Evolutionary conservation across 2,888 invertebrate species (phyloP).

Genomic region (Lampropteryx suffumata): DNA sequence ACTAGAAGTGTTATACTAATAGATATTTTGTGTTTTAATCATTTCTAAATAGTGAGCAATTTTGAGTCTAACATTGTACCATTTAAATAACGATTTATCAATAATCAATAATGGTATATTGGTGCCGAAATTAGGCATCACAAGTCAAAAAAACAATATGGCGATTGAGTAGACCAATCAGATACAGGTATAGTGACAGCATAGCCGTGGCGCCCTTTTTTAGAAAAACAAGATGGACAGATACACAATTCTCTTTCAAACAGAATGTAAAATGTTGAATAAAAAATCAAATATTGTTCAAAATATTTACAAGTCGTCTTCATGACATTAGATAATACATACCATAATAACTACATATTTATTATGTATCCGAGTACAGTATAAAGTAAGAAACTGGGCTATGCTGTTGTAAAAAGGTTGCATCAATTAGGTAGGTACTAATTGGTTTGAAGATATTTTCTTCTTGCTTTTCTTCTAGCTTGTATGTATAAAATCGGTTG

Average conservation of each 20-base stretch:
- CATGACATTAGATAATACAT: not conserved
- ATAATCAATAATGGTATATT: not conserved
- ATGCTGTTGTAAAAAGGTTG: not conserved
- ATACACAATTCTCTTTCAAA: not conserved
- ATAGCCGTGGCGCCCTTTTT: not conserved
- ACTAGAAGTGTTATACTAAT: conserved; percentile 10
- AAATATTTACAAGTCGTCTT: conserved; percentile 16
- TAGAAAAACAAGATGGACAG: not conserved
- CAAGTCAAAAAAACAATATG: conserved; percentile 7
- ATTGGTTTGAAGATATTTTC: too few relatives aligned
- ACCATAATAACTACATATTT: not conserved
- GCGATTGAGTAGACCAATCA: conserved; percentile 1
- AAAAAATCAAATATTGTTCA: conserved; percentile 13
- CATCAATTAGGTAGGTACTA: too few relatives aligned
- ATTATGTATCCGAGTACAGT: not conserved
- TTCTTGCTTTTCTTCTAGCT: too few relatives aligned
- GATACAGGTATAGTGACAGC: not conserved
- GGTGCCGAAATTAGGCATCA: not conserved
- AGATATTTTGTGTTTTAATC: conserved; percentile 5
- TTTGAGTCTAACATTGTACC: conserved; percentile 1
- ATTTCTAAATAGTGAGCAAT: conserved; percentile 18
- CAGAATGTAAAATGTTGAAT: conserved; percentile 13
- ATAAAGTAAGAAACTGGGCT: not conserved
- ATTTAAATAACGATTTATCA: not conserved
- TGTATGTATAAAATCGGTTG: too few relatives aligned